phyloP scores from a whole-genome alignment of 2,797 vertebrate species.

The Corythornis leucogaster region DNA sequence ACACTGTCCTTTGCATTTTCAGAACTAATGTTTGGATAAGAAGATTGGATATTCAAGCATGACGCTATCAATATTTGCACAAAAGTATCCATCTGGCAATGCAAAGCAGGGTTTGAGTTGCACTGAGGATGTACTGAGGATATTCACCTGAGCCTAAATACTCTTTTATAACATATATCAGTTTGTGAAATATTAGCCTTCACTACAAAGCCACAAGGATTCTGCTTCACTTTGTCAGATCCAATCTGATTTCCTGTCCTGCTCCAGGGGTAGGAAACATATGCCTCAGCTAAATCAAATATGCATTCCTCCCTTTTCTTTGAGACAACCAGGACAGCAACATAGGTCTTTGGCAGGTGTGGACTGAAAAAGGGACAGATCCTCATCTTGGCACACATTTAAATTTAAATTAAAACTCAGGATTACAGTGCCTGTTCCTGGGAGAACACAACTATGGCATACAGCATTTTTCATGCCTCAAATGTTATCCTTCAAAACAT shows the following conservation, averaged over 20 bases:
- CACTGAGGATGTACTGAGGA: background rate
- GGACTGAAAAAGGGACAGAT: background rate
- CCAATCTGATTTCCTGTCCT: background rate
- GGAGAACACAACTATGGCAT: background rate
- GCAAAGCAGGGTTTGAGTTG: background rate
- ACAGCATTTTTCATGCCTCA: background rate
- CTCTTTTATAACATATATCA: background rate
- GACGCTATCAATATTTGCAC: background rate
- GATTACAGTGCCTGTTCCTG: background rate
- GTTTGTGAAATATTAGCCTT: background rate
- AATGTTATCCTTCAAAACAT: background rate
- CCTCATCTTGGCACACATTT: background rate
- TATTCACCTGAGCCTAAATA: background rate
- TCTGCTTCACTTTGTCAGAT: background rate
- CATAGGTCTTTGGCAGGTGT: accelerated
- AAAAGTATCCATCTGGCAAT: background rate
- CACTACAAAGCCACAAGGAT: background rate
- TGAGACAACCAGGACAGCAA: background rate
- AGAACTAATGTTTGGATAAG: background rate
- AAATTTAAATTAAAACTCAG: background rate
- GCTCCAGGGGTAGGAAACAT: background rate
- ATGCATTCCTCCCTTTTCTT: background rate
- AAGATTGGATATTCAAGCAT: background rate
- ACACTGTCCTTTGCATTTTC: background rate
- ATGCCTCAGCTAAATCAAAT: background rate